Evolutionary conservation across 2,113 vertebrate genomes (phyloP).

Genomic region (Cervus canadensis): DNA sequence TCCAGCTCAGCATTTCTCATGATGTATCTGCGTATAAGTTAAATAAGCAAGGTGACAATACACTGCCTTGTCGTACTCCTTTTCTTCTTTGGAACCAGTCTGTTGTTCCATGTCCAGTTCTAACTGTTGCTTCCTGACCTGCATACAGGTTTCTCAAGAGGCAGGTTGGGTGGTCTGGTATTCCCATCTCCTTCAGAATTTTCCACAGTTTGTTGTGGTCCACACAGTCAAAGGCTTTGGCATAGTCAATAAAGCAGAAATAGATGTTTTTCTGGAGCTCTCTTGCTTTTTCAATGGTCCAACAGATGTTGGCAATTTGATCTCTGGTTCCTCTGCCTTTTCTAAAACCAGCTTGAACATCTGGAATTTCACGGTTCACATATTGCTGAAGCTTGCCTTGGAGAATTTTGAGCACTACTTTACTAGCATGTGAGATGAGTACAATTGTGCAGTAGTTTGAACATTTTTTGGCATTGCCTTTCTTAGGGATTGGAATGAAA

Average conservation of each 20-base stretch:
- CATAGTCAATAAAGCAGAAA: not conserved
- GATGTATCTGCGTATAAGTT: not conserved
- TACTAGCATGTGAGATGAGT: not conserved
- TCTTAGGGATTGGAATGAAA: not conserved
- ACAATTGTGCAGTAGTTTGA: not conserved
- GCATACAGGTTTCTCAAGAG: not conserved
- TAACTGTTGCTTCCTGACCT: not conserved
- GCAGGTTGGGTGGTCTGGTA: not conserved
- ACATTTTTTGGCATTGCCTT: not conserved
- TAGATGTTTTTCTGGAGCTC: not conserved
- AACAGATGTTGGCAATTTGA: not conserved
- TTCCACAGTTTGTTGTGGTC: not conserved
- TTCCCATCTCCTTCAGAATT: not conserved
- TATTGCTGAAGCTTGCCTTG: not conserved
- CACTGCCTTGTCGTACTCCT: not conserved
- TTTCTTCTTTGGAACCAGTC: not conserved
- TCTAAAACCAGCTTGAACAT: not conserved
- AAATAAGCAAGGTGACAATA: not conserved
- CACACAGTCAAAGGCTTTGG: not conserved
- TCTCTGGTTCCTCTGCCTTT: not conserved
- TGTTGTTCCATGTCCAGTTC: not conserved
- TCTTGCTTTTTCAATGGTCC: not conserved
- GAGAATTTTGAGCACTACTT: not conserved
- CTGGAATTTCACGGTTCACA: rapidly evolving
- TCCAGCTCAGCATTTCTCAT: not conserved